phyloP scores from a whole-genome alignment of 2,797 vertebrate genomes.

The Cossypha heuglini region DNA sequence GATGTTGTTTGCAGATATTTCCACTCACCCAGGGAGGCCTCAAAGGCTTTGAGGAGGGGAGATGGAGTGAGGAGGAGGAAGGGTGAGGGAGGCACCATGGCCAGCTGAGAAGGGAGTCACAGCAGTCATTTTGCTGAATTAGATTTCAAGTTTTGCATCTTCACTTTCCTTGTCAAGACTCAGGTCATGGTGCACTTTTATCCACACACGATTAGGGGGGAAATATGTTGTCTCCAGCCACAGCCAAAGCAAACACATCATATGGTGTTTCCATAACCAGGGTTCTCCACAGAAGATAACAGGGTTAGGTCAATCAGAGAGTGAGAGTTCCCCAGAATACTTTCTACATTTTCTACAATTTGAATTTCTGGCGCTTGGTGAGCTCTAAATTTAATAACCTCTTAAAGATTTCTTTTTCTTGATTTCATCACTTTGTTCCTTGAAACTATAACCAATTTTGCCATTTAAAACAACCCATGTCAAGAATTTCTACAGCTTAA shows the following conservation, averaged over 20 bases:
- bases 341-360: background rate
- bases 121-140: background rate
- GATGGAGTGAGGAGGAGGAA: background rate
- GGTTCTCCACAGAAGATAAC: background rate
- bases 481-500: background rate
- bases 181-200: background rate
- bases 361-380: background rate
- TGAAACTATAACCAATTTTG: background rate
- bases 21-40: background rate
- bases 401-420: background rate
- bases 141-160: background rate
- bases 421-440: background rate
- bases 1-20: background rate
- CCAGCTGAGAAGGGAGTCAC: background rate
- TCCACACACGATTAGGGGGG: background rate
- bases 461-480: background rate
- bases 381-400: background rate
- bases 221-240: background rate
- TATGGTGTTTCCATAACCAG: background rate
- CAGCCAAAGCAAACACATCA: background rate
- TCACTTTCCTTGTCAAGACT: background rate
- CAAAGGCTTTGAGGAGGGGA: background rate
- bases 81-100: background rate
- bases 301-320: background rate
- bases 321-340: background rate